Evolutionary conservation across 2,797 vertebrate species (phyloP).

Genomic region (Tragelaphus eurycerus): DNA sequence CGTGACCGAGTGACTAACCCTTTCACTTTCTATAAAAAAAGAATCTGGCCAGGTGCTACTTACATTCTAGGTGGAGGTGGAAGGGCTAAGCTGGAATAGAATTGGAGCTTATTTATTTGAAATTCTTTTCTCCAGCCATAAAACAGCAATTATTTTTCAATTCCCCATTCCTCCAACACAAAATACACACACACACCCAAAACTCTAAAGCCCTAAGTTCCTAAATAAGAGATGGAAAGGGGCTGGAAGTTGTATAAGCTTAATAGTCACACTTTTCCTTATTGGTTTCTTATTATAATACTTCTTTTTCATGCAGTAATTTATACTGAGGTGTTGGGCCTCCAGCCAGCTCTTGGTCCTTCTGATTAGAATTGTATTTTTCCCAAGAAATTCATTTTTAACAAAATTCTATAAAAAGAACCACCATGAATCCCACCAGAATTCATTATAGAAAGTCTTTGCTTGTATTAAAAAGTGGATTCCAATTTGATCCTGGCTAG

Average conservation of each 20-base stretch:
- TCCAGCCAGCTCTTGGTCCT: not conserved
- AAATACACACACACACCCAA: not conserved
- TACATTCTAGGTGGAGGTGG: not conserved
- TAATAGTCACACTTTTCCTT: not conserved
- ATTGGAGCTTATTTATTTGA: not conserved
- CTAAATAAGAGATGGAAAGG: not conserved
- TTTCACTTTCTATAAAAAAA: not conserved
- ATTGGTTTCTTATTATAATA: not conserved
- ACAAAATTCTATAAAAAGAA: constrained; percentile 16
- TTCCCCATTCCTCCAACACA: not conserved
- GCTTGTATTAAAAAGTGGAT: not conserved
- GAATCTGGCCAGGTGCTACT: not conserved
- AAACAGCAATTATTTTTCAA: not conserved
- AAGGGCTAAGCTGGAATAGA: not conserved
- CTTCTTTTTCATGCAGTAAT: not conserved
- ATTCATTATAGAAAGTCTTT: not conserved
- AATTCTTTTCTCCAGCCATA: not conserved
- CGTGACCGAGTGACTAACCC: not conserved
- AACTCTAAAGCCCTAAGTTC: not conserved
- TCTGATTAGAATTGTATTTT: constrained; percentile 36
- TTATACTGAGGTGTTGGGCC: not conserved
- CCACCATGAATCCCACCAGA: not conserved
- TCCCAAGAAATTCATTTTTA: constrained; percentile 22
- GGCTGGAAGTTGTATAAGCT: not conserved
- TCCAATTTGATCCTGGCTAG: not conserved